Evolutionary conservation across 2,888 invertebrate species (phyloP).

Genomic region (Malacosoma neustria): DNA sequence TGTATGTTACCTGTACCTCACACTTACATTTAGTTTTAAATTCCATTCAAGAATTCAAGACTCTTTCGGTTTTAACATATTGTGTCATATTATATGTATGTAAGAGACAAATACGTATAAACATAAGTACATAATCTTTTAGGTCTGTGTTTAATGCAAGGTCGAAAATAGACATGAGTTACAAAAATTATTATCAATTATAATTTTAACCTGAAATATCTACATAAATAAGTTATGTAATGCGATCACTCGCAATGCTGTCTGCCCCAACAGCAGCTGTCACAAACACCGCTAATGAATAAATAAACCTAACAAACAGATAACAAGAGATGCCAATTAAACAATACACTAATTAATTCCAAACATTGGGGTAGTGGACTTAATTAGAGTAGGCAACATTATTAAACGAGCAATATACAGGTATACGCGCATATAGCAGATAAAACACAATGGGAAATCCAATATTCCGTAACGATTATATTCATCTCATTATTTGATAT

Average conservation of each 20-base stretch:
- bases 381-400: conserved; percentile 63
- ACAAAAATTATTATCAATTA: too few relatives aligned
- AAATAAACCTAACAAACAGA: conserved; percentile 73
- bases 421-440: conserved; percentile 23
- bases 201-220: too few relatives aligned
- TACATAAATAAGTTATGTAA: conserved; percentile 22
- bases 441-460: conserved; percentile 35
- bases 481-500: conserved; percentile 13
- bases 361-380: conserved; percentile 74
- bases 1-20: too few relatives aligned
- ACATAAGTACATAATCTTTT: too few relatives aligned
- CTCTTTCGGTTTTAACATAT: too few relatives aligned
- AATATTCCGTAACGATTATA: conserved; percentile 35
- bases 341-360: conserved; percentile 75
- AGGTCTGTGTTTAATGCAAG: too few relatives aligned
- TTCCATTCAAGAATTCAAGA: too few relatives aligned
- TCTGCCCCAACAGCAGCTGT: conserved; percentile 50
- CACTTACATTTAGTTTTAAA: too few relatives aligned
- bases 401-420: conserved; percentile 39
- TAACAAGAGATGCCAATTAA: conserved; percentile 75
- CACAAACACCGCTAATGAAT: conserved; percentile 71
- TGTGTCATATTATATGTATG: too few relatives aligned
- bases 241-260: conserved; percentile 27
- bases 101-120: too few relatives aligned
- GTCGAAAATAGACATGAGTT: too few relatives aligned